phyloP scores from a whole-genome alignment of 2,888 invertebrate genomes.

The Electrophaes corylata region DNA sequence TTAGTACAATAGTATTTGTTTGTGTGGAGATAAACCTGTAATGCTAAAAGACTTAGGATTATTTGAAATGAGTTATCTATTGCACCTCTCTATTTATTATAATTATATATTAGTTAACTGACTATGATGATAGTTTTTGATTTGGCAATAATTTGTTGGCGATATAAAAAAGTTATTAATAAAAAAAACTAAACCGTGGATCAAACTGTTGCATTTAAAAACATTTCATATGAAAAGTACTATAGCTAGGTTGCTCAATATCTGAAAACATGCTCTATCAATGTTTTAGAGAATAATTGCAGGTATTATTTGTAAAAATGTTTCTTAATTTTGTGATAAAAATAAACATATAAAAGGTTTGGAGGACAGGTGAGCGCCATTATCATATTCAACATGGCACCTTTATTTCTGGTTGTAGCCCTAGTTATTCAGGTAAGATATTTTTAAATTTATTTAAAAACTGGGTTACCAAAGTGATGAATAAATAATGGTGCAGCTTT shows the following conservation, averaged over 20 bases:
- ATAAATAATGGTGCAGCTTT: too few relatives aligned
- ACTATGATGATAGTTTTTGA: too few relatives aligned
- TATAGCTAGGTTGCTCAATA: constrained; percentile 41
- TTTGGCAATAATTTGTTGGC: background rate
- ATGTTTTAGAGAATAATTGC: constrained; percentile 36
- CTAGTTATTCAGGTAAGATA: constrained; percentile 68
- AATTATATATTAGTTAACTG: too few relatives aligned
- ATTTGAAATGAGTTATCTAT: too few relatives aligned
- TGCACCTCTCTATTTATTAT: too few relatives aligned
- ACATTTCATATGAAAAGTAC: background rate
- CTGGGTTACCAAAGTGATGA: too few relatives aligned
- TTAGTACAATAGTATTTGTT: too few relatives aligned
- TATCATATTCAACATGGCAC: constrained; percentile 60
- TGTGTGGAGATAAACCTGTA: too few relatives aligned
- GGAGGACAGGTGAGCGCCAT: constrained; percentile 38
- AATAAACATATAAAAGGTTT: constrained; percentile 57
- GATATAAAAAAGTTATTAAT: constrained; percentile 1
- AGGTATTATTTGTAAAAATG: constrained; percentile 43
- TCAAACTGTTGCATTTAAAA: constrained; percentile 5
- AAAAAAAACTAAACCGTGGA: background rate
- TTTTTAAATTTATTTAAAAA: constrained; percentile 15
- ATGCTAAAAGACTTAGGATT: too few relatives aligned
- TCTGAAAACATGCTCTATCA: constrained; percentile 50
- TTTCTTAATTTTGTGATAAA: constrained; percentile 62
- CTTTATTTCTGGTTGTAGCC: constrained; percentile 61